phyloP scores from a whole-genome alignment of 1,140 invertebrate species.

The Pseudomyrmex sp. region DNA sequence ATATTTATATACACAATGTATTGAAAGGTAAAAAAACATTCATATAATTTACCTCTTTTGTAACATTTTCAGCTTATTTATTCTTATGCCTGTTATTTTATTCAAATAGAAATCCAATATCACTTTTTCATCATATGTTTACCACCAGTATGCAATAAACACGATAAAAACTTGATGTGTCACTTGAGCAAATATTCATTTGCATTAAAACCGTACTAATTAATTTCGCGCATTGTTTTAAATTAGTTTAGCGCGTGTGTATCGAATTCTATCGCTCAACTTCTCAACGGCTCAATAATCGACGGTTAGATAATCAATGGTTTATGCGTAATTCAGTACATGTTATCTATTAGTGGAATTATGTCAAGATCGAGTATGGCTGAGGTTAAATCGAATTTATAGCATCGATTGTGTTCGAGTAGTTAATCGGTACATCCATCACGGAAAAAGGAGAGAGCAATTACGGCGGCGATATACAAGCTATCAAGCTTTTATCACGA shows the following conservation, averaged over 20 bases:
- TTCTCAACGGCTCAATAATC: not conserved
- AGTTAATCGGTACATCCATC: conserved; percentile 47
- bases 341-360: conserved; percentile 9
- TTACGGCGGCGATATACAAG: conserved; percentile 19
- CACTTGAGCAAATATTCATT: not conserved
- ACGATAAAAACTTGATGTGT: not conserved
- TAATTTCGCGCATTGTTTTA: not conserved
- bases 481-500: conserved; percentile 50
- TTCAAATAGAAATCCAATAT: no score
- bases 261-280: conserved; percentile 13
- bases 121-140: no score
- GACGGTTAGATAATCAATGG: not conserved
- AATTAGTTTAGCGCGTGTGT: not conserved
- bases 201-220: not conserved
- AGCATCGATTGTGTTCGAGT: conserved; percentile 38
- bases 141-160: no score
- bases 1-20: no score
- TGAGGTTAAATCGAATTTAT: conserved; percentile 50
- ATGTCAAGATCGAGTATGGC: conserved; percentile 42
- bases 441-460: conserved; percentile 45
- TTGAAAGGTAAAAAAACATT: no score
- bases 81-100: no score
- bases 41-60: no score
- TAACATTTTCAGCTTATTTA: no score
- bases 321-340: not conserved